A percentile compares a stretch with the other conserved stretches of the same genome.
Evolutionary conservation across 2,888 invertebrate genomes (phyloP).

Genomic region (Acleris sparsana): DNA sequence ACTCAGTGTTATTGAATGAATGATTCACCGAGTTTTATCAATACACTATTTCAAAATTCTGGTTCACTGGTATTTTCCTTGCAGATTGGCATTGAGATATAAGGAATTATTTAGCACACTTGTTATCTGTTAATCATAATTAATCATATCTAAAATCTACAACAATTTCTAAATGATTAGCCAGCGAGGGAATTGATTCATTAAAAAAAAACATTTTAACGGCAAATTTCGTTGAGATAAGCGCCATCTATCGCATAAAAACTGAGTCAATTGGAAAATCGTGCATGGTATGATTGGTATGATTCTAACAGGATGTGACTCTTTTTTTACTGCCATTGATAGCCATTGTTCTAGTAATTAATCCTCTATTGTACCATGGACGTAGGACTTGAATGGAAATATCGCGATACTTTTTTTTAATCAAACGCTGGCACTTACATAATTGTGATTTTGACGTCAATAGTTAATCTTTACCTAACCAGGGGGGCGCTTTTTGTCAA

Average conservation of each 20-base stretch:
- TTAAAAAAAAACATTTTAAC: too few relatives aligned
- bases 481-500: too few relatives aligned
- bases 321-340: constrained; percentile 22
- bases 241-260: constrained; percentile 15
- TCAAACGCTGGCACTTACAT: neutral
- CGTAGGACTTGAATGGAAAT: constrained; percentile 22
- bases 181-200: too few relatives aligned
- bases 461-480: too few relatives aligned
- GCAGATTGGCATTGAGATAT: constrained; percentile 11
- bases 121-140: constrained; percentile 22
- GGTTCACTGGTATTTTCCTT: constrained; percentile 22
- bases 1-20: neutral
- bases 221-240: constrained; percentile 8
- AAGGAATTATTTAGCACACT: constrained; percentile 6
- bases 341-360: constrained; percentile 29
- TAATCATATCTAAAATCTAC: neutral
- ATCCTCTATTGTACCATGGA: constrained; percentile 2
- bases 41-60: constrained; percentile 7
- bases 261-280: neutral
- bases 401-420: constrained; percentile 15
- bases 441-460: too few relatives aligned
- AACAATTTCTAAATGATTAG: too few relatives aligned
- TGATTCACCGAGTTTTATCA: constrained; percentile 19
- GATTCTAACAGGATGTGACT: constrained; percentile 29
- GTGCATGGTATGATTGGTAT: constrained; percentile 18